Conservation (phyloP, 2,113 vertebrate genomes). For the Nycticorax nycticorax region DNA sequence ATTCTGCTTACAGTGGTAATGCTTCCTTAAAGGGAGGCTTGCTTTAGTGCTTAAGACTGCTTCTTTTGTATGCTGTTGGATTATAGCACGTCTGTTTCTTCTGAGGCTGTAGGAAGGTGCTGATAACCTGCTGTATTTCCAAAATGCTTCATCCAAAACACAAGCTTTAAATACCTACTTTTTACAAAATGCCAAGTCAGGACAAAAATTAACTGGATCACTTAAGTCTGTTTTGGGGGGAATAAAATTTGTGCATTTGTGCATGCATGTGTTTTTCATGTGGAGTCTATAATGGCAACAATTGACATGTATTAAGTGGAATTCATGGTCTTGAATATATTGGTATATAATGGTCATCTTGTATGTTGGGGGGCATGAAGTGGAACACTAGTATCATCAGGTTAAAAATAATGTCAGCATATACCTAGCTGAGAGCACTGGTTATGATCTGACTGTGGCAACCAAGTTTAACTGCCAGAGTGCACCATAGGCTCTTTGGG, state of each 20-base stretch:
- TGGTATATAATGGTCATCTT: neutral
- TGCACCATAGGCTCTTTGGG: neutral
- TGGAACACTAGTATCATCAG: neutral
- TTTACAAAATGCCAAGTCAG: neutral
- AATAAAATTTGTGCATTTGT: neutral
- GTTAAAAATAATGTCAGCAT: neutral
- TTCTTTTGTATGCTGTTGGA: neutral
- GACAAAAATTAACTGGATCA: neutral
- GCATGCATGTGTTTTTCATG: neutral
- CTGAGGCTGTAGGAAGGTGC: neutral
- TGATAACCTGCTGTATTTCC: neutral
- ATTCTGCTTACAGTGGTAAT: neutral
- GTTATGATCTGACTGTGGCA: fast-evolving
- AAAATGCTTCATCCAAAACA: neutral
- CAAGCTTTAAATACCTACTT: neutral
- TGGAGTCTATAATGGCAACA: neutral
- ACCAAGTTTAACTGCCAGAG: neutral
- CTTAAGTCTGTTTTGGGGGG: neutral
- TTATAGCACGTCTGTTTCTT: neutral
- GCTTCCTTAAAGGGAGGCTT: neutral
- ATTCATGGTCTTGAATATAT: neutral
- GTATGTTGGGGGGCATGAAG: fast-evolving
- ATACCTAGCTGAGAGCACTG: neutral
- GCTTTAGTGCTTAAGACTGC: neutral
- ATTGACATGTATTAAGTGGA: neutral